Evolutionary conservation across 2,113 vertebrate genomes (phyloP), one percentile per base, ranked within the genome.

Genomic region (Limanda limanda): DNA sequence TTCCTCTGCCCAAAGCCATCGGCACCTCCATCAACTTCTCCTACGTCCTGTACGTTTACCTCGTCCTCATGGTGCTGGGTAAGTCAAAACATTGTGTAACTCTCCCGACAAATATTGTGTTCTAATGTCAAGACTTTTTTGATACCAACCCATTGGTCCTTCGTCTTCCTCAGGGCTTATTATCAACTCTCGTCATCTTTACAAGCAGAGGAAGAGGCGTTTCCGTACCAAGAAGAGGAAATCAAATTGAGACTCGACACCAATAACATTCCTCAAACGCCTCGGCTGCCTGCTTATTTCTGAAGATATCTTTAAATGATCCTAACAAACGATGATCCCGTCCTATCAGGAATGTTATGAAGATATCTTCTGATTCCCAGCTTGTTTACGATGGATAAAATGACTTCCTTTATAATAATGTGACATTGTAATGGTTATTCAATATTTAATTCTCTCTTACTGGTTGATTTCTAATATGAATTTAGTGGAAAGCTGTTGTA

Each of bases 201-300:
- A 95, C 94, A 98, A 97, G 90, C 97, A 97, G 85, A 96, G 98
- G 89, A 95, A 92, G 79, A 95, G 89, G 61, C 95, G 94, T 61
- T 97, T 95, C 24, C 93, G 94, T 76, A 95, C 95, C 82, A 98
- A 95, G 91, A 98, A 95, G 91, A 96, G 95, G 82, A 99, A 99
- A 94, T 79, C 94, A 56, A 94, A 96, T 54, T 98, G 88, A 96
- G 61, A 37, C 25, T 47, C 10, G 56, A 24, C 21, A 23, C 10
- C 2, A 7, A 62, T 52, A 54, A 8, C 45, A 69, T 52, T 51
- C 60, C 58, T 68, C 18, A 8, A 60, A 69, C 37, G 68, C 76
- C 74, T 58, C 55, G 57, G 68, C 76, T 82, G 82, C 74, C 84
- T 85, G 65, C 66, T 66, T 70, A 9, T 85, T 77, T 93, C 94